Conservation (phyloP, 2,888 invertebrate genomes). For the Polyommatus iphigenia region DNA sequence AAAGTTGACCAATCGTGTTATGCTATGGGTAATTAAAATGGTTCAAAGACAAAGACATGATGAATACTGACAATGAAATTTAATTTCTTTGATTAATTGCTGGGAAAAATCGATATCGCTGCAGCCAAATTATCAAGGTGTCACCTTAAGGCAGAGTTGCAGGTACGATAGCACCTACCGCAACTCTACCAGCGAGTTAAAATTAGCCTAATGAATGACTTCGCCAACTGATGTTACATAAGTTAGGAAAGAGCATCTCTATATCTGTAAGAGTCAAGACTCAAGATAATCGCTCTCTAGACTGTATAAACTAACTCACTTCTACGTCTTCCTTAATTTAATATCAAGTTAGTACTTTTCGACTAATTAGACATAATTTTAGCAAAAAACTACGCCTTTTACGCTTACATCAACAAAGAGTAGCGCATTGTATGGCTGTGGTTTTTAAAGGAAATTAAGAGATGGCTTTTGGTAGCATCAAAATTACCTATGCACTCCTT, state of each 20-base stretch:
- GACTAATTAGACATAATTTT: background rate
- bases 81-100: too few species aligned
- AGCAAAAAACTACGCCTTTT: background rate
- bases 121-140: too few species aligned
- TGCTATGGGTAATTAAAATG: too few species aligned
- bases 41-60: too few species aligned
- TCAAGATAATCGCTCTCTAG: background rate
- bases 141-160: too few species aligned
- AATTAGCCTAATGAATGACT: background rate
- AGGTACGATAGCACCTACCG: too few species aligned
- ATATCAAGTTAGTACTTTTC: background rate
- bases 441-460: background rate
- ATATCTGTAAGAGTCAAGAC: background rate
- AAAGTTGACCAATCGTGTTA: too few species aligned
- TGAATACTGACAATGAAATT: too few species aligned
- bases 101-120: too few species aligned
- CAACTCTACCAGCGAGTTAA: background rate
- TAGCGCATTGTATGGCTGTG: background rate
- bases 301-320: conserved; percentile 1
- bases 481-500: too few species aligned
- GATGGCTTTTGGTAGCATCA: too few species aligned
- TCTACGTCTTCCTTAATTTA: background rate
- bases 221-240: background rate
- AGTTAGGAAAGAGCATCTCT: background rate
- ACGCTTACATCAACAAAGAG: background rate